Evolutionary conservation across 1,140 invertebrate species (phyloP).

Genomic region (Drosophila erecta): DNA sequence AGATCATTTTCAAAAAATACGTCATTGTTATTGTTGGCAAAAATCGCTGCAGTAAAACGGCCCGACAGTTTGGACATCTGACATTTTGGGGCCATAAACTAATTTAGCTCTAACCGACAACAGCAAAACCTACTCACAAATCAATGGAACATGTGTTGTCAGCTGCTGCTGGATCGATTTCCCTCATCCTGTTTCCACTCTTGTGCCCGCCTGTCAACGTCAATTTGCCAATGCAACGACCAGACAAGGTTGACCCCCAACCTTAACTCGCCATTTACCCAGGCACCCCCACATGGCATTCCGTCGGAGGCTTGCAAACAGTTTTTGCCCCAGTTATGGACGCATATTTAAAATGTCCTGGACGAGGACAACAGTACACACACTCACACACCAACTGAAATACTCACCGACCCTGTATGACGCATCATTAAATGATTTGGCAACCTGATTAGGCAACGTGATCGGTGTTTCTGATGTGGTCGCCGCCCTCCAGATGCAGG

Average conservation of each 20-base stretch:
- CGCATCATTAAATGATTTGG: conserved; percentile 72
- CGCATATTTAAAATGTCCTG: conserved; percentile 48
- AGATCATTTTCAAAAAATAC: neutral
- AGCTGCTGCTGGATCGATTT: conserved; percentile 9
- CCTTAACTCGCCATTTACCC: conserved; percentile 10
- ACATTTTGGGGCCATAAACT: conserved; percentile 42
- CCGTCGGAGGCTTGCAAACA: conserved; percentile 11
- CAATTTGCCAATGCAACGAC: conserved; percentile 57
- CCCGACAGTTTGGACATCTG: conserved; percentile 19
- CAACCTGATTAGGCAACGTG: conserved; percentile 68
- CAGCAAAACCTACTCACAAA: conserved; percentile 42
- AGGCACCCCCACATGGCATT: conserved; percentile 7
- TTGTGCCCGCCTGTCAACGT: conserved; percentile 56
- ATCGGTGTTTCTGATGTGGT: conserved; percentile 45
- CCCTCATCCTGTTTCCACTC: conserved; percentile 11
- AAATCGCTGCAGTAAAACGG: neutral
- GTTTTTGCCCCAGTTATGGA: conserved; percentile 40
- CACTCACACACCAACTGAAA: neutral
- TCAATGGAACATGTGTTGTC: conserved; percentile 49
- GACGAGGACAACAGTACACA: neutral
- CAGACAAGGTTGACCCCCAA: conserved; percentile 30
- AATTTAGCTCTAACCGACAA: conserved; percentile 32
- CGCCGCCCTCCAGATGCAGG: neutral
- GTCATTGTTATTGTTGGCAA: neutral
- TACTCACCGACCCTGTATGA: conserved; percentile 2